Evolutionary conservation across 2,888 invertebrate genomes (phyloP), one percentile per base, ranked within the genome.

Genomic region (Caenorhabditis becei): DNA sequence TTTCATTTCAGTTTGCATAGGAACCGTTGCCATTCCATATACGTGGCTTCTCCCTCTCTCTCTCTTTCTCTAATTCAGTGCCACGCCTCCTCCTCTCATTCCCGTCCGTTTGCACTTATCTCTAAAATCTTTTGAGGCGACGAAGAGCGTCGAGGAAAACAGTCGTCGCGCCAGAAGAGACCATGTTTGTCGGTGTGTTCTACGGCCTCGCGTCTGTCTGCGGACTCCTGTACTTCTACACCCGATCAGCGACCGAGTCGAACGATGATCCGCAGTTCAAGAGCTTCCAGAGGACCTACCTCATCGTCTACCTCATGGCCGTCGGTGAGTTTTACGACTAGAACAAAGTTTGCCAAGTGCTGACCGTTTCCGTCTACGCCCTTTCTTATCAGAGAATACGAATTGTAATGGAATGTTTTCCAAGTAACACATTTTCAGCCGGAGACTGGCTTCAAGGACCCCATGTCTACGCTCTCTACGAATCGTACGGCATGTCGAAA

Each of bases 401-500:
- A 37, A 0, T n/a, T n/a, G n/a, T n/a, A n/a, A n/a, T n/a, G n/a
- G n/a, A n/a, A n/a, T n/a, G n/a, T n/a, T n/a, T n/a, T n/a, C n/a
- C n/a, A n/a, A n/a, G n/a, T n/a, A n/a, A n/a, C 35, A 23, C 23
- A n/a, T 58, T 91, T 92, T 77, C 88, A 93, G 93, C 92, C 49
- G 93, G 92, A 10, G 93, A 93, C 83, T 93, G 93, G 93, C 87
- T 93, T 41, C 93, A 93, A 87, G 93, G 93, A 0, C 93, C 93
- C 0, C 93, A 93, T 88, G 93, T 93, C 32, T 93, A 93, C 86
- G 93, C 93, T 2, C 87, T 93, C 61, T 93, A 93, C 86, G 92
- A 92, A 58, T 91, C 91, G 82, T 93, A 93, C 86, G 92, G 92
- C 4, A 92, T 93, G 92, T 88, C 91, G 11, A 91, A 91, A 58